Base-by-base conservation (phyloP, 1,140 invertebrate genomes). In the Pomacea maculata region DNA sequence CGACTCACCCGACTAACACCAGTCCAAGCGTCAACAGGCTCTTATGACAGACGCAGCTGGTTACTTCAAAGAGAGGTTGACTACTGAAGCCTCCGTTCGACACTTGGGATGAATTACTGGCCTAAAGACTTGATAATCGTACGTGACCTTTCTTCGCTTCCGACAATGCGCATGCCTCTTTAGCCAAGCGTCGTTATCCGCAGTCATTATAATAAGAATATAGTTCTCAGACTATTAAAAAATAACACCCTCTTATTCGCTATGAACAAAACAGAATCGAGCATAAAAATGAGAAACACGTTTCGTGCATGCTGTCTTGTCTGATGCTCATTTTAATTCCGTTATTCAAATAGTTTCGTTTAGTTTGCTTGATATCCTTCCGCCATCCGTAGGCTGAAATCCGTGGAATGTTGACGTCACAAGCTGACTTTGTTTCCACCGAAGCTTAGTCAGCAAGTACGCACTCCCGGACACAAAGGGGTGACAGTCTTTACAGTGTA, bases 381-480 rank as follows among this genome's bases (percentile, higher is more conserved):
- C 77, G 77, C 77, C 52, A 65, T 70, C 45, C n/a, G 12, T 65
- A 34, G 77, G 55, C 77, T 70, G 77, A 5, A 78, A 78, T 78
- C 77, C 77, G 55, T 70, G 67, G 77, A 78, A 71, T 78, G 77
- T 78, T 78, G 77, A 78, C 77, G 77, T 78, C 77, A 78, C 77
- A 78, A 78, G 70, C 77, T 78, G 77, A 68, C 77, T 78, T 78
- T 78, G 65, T 78, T 78, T 78, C 65, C 45, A n/a, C 54, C 70
- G 77, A 25, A 54, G 65, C 77, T 19, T 54, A 70, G 52, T 71
- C 77, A 21, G 34, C 19, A 57, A 57, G 57, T 61, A 61, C 57
- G 57, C 57, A 61, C 57, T 61, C 9, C 21, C 4, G 21, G 29
- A 64, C 19, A 14, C 9, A 76, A 2, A 64, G 75, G 55, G 75